These are phyloP conservation scores for Sitobion miscanthi DNA, from an alignment of 1,140 invertebrate genomes.

Conservation along the genomic window DNA sequence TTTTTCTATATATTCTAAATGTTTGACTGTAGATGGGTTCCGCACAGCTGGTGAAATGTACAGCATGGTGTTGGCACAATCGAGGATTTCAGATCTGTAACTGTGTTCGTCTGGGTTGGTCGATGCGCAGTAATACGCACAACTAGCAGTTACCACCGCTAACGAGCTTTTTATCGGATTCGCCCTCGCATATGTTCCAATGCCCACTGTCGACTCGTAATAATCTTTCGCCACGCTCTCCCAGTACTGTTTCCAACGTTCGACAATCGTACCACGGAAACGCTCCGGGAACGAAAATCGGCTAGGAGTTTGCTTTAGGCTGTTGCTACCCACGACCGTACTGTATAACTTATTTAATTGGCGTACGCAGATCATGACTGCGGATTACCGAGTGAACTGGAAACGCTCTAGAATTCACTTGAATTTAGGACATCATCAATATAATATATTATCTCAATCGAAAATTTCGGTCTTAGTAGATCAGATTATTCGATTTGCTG, in stretches of 20 bases:
- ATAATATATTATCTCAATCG: not conserved
- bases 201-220: conserved; percentile 67
- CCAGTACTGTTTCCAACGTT: conserved; percentile 72
- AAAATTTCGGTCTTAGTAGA: not conserved
- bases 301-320: not conserved
- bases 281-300: conserved; percentile 53
- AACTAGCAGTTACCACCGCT: conserved; percentile 57
- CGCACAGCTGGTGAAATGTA: conserved; percentile 70
- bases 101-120: conserved; percentile 73
- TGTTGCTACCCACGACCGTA: not conserved
- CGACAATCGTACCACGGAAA: conserved; percentile 69
- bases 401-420: not conserved
- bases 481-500: not conserved
- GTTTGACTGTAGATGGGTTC: conserved; percentile 71
- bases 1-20: conserved; percentile 70
- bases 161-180: conserved; percentile 67
- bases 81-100: conserved; percentile 69
- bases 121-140: conserved; percentile 63
- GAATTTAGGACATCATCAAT: not conserved
- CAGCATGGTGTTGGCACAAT: conserved; percentile 70
- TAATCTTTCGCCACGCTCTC: conserved; percentile 70
- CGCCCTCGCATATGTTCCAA: conserved; percentile 67
- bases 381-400: not conserved
- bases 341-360: not conserved
- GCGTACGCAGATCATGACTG: not conserved